Percentiles rank a stretch among this genome's conserved stretches.
These are phyloP conservation scores for Phalacrocorax aristotelis DNA, from an alignment of 2,113 vertebrate species.

Conservation along the genomic window DNA sequence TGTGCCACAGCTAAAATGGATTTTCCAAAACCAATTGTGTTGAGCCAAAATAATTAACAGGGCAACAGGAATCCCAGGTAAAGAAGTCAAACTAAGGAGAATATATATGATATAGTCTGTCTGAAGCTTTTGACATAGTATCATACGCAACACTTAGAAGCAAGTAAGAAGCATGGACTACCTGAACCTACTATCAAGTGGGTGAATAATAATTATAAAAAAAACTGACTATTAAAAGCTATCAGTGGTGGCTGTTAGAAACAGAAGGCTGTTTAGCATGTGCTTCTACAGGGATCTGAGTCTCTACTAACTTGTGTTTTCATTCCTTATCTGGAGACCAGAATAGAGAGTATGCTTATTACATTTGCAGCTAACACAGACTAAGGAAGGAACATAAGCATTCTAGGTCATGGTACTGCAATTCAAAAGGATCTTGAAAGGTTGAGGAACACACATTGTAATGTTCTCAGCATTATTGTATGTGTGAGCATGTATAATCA, in stretches of 20 bases:
- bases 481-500: not conserved
- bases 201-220: not conserved
- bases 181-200: not conserved
- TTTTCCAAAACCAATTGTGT: not conserved
- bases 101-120: not conserved
- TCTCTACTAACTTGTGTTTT: not conserved
- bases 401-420: not conserved
- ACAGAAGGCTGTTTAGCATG: not conserved
- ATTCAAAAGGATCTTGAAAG: not conserved
- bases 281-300: not conserved
- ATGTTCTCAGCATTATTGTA: not conserved
- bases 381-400: not conserved
- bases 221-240: not conserved
- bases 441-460: not conserved
- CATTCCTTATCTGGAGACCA: not conserved
- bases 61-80: not conserved
- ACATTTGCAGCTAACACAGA: not conserved
- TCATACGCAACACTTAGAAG: not conserved
- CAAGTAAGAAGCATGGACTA: not conserved
- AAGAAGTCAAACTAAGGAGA: not conserved
- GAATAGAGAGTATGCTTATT: not conserved
- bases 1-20: not conserved
- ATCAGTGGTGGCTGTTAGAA: not conserved
- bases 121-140: not conserved
- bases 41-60: not conserved